These are phyloP conservation scores for Chironomus riparius DNA, from an alignment of 2,888 invertebrate genomes.

Conservation along the genomic window DNA sequence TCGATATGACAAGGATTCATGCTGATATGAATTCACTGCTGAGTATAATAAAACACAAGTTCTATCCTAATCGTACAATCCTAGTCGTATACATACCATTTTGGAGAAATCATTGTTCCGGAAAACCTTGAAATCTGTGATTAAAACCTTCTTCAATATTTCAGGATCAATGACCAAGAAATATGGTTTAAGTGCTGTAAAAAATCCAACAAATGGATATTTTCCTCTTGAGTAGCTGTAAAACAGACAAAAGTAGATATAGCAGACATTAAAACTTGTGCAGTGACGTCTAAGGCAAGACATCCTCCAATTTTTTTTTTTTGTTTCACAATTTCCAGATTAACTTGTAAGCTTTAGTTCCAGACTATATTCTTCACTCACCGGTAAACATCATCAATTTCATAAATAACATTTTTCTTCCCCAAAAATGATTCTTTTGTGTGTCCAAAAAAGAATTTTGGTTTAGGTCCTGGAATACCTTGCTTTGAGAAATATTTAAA, in stretches of 20 bases:
- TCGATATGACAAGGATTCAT: too few relatives aligned
- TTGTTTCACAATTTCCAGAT: too few relatives aligned
- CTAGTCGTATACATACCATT: slow-evolving; percentile 19
- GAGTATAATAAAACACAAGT: too few relatives aligned
- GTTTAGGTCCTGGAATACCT: neutral
- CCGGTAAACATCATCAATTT: slow-evolving; percentile 14
- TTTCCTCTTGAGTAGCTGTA: slow-evolving; percentile 29
- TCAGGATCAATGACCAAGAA: slow-evolving; percentile 39
- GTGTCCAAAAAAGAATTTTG: neutral
- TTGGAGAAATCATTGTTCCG: slow-evolving; percentile 33
- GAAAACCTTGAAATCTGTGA: slow-evolving; percentile 41
- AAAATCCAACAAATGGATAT: slow-evolving; percentile 41
- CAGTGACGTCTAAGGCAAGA: too few relatives aligned
- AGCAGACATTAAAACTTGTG: too few relatives aligned
- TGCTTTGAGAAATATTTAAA: neutral
- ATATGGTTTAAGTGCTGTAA: slow-evolving; percentile 35
- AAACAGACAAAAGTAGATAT: too few relatives aligned
- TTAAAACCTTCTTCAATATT: slow-evolving; percentile 37
- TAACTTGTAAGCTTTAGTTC: neutral
- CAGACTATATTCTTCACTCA: neutral
- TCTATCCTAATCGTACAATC: too few relatives aligned
- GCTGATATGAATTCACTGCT: too few relatives aligned
- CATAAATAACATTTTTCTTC: neutral
- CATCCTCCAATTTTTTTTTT: too few relatives aligned
- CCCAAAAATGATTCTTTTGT: neutral